Evolutionary conservation across 2,797 vertebrate species (phyloP).

Genomic region (Sebastes cheni): DNA sequence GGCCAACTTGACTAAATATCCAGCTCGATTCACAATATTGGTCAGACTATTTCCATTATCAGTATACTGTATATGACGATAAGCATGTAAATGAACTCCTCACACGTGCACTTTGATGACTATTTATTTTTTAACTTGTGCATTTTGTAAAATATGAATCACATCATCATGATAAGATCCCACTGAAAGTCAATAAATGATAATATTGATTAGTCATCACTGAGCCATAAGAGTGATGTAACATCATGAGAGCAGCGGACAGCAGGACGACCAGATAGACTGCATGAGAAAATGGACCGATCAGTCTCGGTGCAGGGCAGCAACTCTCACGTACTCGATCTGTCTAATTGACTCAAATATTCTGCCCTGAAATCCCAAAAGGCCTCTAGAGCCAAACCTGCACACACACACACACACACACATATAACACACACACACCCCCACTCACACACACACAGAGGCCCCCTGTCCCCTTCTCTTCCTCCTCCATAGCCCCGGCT

Average conservation of each 20-base stretch:
- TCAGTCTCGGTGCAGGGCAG: slow-evolving; percentile 27
- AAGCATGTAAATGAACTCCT: not conserved
- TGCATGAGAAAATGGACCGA: not conserved
- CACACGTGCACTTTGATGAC: not conserved
- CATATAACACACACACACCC: slow-evolving; percentile 1
- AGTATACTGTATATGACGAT: not conserved
- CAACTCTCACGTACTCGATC: slow-evolving; percentile 43
- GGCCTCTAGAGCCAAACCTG: slow-evolving; percentile 38
- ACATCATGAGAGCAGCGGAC: not conserved
- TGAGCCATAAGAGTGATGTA: not conserved
- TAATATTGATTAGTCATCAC: not conserved
- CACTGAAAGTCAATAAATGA: not conserved
- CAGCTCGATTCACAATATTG: no score
- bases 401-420: not conserved
- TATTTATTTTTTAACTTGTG: not conserved
- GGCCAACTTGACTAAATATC: no score
- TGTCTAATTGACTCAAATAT: slow-evolving; percentile 65
- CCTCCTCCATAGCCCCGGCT: slow-evolving; percentile 59
- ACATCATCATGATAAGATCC: not conserved
- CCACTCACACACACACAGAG: slow-evolving; percentile 28
- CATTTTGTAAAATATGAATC: not conserved
- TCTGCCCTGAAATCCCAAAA: slow-evolving; percentile 53
- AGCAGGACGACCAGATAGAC: not conserved
- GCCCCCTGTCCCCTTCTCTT: slow-evolving; percentile 45
- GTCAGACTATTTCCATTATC: not conserved